Conservation (phyloP, 1,140 invertebrate species). For the Diabrotica virgifera region DNA sequence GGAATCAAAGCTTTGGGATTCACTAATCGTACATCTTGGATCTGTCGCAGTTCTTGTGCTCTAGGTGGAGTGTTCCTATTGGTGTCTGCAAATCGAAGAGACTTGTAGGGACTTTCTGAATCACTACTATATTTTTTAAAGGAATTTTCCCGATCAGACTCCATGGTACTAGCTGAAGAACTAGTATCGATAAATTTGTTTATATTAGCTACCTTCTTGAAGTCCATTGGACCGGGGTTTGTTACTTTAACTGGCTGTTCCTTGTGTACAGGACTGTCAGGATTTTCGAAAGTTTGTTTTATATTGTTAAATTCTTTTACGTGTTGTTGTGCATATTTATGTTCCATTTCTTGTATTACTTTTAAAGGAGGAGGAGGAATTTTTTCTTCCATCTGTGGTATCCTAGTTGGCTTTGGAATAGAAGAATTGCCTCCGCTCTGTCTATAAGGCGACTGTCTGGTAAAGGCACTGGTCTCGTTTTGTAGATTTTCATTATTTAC, state of each 20-base stretch:
- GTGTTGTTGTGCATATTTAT: conserved; percentile 37
- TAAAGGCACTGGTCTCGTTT: conserved; percentile 39
- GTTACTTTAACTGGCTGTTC: conserved; percentile 24
- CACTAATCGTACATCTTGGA: conserved; percentile 38
- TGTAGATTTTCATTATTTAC: conserved; percentile 38
- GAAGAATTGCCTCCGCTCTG: conserved; percentile 26
- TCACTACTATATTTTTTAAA: conserved; percentile 26
- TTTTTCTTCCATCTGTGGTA: conserved; percentile 20
- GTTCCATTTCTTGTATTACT: conserved; percentile 31
- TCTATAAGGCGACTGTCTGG: conserved; percentile 33
- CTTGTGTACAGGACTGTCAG: conserved; percentile 31
- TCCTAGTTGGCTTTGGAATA: background rate
- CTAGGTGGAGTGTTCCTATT: conserved; percentile 37
- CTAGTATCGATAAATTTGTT: conserved; percentile 44
- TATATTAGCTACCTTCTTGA: conserved; percentile 33
- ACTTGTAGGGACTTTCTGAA: conserved; percentile 9
- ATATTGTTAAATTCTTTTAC: conserved; percentile 38
- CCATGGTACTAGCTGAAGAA: conserved; percentile 42
- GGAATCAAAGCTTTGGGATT: conserved; percentile 45
- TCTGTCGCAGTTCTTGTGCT: conserved; percentile 37
- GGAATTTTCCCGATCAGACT: conserved; percentile 33
- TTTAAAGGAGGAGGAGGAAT: conserved; percentile 5
- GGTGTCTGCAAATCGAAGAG: conserved; percentile 6
- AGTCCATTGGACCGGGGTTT: conserved; percentile 24
- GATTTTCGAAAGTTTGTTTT: conserved; percentile 31